Base-by-base conservation (phyloP, 92 coral and sea anemone species). In the Parazoanthus darwini region DNA sequence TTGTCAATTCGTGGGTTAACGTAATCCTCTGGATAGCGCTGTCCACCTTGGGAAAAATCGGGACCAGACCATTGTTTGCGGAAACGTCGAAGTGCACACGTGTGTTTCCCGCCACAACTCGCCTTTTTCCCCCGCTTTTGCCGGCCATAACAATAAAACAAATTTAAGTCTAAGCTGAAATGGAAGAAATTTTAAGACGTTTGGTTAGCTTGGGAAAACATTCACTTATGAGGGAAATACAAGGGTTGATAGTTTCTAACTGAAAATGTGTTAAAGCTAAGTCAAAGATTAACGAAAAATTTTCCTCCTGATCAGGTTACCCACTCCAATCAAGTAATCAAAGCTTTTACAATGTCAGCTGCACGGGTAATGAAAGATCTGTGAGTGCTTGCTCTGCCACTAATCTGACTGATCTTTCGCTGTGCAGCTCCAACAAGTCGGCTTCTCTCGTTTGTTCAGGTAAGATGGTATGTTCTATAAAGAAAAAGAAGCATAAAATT, bases 391-490 rank as follows among this genome's bases (percentile, higher is more conserved):
- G 98, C 77, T 39, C 88, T 4, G 72, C 37, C 15, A 88, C 93
- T 3, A 67, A 29, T 51, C 90, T 92, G 89, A 78, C 93, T 29
- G 86, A 76, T 72, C 22, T 23, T 33, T 58, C 79, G 14, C 22
- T 79, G 33, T 95, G 98, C 77, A 38, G 90, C 8, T 88, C 82
- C 59, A 89, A 90, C 85, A 39, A 81, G 39, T 73, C 93, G 10
- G 92, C 92, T 74, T 82, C 91, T 26, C 48, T 93, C 5, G 29
- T 35, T 2, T 95, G 98, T 56, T 25, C 91, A 90, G 98, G 98
- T 95, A 82, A 63, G 88, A 56, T 59, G 85, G 26, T 6, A 29
- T 22, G 25, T 22, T 16, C 20, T 43, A n/a, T 70, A 23, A 35
- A 26, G n/a, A 29, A 29, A 29, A 33, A 23, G 29, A 36, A 36